Evolutionary conservation across 1,140 invertebrate species (phyloP), one percentile per base, ranked within the genome.

Genomic region (Oedothorax gibbosus): DNA sequence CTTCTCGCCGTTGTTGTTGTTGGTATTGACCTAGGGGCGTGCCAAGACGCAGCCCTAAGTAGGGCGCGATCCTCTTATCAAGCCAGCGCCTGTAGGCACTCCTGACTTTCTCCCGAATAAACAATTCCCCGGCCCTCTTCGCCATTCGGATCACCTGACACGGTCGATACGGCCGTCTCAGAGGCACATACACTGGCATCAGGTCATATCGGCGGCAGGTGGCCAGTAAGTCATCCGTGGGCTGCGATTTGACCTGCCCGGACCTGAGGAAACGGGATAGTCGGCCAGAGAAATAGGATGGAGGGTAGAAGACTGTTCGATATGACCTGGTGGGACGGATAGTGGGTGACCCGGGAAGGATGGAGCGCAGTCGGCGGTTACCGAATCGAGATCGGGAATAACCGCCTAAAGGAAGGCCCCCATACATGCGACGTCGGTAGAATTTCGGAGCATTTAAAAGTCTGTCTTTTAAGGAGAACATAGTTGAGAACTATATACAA

Each of bases 131-230:
- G 10, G 83, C 83, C n/a, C 53, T 54, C 66, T 85, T 85, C 18
- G 83, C 83, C 83, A 85, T 85, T 9, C 75, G 83, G 7, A 85
- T 77, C 11, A 85, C 49, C 35, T 85, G 83, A 50, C 83, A 85
- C 8, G 75, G 64, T 15, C 83, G 73, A 75, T 78, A 85, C 15
- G 65, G 51, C 20, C 73, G 65, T 15, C 75, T 54, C 18, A 72
- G 6, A 2, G 73, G 75, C 1, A 85, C n/a, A 20, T 85, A 78
- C 2, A 77, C 73, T 18, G 83, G 83, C 75, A 85, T 10, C 15
- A 85, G 53, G 64, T 85, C 75, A 57, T 85, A 85, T 7, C 83
- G 83, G 35, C 56, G 73, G 64, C 83, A 85, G 4, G 83, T 72
- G 14, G 64, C 20, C 35, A 85, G 60, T 50, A 85, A 77, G 49